A percentile compares a stretch with the other conserved stretches of the same genome.
phyloP scores from a whole-genome alignment of 2,888 invertebrate species.

The Megastigmus dorsalis region DNA sequence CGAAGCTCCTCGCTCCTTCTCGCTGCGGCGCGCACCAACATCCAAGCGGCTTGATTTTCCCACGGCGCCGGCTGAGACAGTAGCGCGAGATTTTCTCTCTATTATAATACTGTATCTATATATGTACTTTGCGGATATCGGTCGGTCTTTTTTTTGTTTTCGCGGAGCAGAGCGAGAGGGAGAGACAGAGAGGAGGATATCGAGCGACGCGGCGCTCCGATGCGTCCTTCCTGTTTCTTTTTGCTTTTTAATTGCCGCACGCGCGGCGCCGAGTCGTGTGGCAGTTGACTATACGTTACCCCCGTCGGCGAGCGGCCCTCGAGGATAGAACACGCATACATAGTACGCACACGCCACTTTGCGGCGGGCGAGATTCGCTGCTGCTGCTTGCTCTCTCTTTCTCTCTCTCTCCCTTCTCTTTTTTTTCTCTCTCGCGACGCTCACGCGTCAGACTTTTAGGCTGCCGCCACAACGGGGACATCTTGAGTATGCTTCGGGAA shows the following conservation, averaged over 20 bases:
- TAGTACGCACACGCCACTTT: slow-evolving; percentile 33
- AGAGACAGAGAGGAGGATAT: not conserved
- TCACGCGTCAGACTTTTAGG: not conserved
- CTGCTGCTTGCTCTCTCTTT: not conserved
- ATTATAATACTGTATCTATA: no score
- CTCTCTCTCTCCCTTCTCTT: not conserved
- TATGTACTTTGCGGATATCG: no score
- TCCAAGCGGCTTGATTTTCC: slow-evolving; percentile 53
- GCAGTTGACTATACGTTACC: no score
- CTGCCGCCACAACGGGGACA: not conserved
- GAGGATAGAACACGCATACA: not conserved
- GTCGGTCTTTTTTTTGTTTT: no score
- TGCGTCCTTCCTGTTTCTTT: not conserved
- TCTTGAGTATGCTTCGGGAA: no score
- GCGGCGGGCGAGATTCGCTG: not conserved
- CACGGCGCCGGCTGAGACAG: slow-evolving; percentile 42
- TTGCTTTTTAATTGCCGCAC: no score
- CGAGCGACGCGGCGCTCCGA: not conserved
- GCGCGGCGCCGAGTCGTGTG: not conserved
- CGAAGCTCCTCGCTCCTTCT: slow-evolving; percentile 28
- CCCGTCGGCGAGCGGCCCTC: not conserved
- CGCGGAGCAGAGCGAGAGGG: no score
- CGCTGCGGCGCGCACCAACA: slow-evolving; percentile 45
- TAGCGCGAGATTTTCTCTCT: no score
- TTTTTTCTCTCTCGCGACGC: no score